Percentiles rank a stretch among this genome's conserved stretches.
Conservation (phyloP, 1,140 invertebrate species). For the Diabrotica virgifera region DNA sequence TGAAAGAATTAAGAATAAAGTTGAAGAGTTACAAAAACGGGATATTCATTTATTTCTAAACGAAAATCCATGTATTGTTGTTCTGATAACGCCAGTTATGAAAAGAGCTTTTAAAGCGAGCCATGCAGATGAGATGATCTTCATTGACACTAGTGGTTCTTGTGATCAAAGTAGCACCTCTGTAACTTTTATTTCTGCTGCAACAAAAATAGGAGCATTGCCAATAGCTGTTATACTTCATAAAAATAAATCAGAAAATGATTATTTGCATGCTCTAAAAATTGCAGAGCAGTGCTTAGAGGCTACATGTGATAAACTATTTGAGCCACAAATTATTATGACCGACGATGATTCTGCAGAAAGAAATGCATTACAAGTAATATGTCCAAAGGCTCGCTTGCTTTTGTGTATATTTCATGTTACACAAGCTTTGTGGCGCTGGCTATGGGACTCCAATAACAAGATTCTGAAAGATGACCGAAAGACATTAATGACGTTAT, state of each 20-base stretch:
- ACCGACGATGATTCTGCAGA: constrained; percentile 11
- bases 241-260: constrained; percentile 2
- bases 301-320: background rate
- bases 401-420: constrained; percentile 19
- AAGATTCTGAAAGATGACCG: constrained; percentile 1
- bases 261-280: constrained; percentile 1
- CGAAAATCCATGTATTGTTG: constrained; percentile 14
- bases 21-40: constrained; percentile 2
- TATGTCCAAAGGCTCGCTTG: constrained; percentile 13
- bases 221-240: constrained; percentile 14
- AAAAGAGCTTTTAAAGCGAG: constrained; percentile 10
- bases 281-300: constrained; percentile 4
- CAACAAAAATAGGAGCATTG: background rate
- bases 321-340: constrained; percentile 13
- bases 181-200: constrained; percentile 22
- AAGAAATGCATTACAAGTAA: constrained; percentile 14
- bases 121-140: constrained; percentile 17
- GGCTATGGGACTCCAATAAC: constrained; percentile 5
- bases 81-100: constrained; percentile 15
- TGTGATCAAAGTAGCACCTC: constrained; percentile 23
- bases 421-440: constrained; percentile 16
- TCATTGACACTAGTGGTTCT: constrained; percentile 23
- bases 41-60: background rate
- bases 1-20: background rate
- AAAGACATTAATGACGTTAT: constrained; percentile 11